Base-by-base conservation (phyloP, 2,797 vertebrate species). In the Clarias fuscus region DNA sequence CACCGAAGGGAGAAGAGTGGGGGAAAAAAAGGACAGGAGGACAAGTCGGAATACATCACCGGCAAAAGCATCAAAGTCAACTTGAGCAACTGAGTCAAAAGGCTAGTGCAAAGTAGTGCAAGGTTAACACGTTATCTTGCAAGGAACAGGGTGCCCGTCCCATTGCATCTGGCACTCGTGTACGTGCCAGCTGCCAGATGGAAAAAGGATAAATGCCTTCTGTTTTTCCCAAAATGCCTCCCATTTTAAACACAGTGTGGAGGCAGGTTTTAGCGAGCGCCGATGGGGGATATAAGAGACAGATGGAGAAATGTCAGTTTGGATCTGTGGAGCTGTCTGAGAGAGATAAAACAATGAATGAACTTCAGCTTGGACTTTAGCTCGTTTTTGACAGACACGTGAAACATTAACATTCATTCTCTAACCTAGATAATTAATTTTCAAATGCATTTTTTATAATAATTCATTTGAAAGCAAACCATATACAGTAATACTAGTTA, bases 141-240 rank as follows among this genome's bases (percentile, higher is more conserved):
- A 84, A 76, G 73, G 79, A 84, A 78, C 85, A 86, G 72, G 27
- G 72, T 79, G 65, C 33, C 86, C 68, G 18, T 90, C 84, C 80
- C 88, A 86, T 37, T 88, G 58, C 88, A 89, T 81, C 85, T 85
- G 88, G 83, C 76, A 86, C 86, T 85, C 58, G 43, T 71, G 58
- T 77, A 81, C 65, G 79, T 80, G 84, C 82, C 68, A 71, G 86
- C 82, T 83, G 87, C 75, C 88, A 89, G 83, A 88, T 90, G 88
- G 86, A 87, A 80, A 78, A 84, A 62, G 59, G 86, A 89, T 86
- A 88, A 88, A 87, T 80, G 85, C 71, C 77, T 81, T 84, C 84
- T 82, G 59, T 43, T 58, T 56, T 67, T 90, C 85, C 65, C 78
- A 62, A 83, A 86, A 85, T 85, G 59, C 81, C 83, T 77, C 81